Base-by-base conservation (phyloP, 2,113 vertebrate genomes). In the Lutjanus erythropterus region DNA sequence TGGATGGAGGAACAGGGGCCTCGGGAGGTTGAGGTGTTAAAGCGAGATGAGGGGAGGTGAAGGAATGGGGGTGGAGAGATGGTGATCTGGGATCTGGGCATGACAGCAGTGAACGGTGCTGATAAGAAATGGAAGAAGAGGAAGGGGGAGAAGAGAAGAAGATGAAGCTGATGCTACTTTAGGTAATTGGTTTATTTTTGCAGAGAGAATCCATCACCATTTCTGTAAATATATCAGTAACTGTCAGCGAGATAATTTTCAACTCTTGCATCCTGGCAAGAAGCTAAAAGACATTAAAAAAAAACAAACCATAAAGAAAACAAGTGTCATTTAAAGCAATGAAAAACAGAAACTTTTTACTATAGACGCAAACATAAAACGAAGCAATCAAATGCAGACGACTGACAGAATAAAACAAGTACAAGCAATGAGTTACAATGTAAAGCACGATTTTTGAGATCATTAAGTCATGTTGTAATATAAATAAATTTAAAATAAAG, bases 151-250 rank as follows among this genome's bases (percentile, higher is more conserved):
- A 58, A 50, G 79, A 67, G 69, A 50, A 62, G 69, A 74, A 64
- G 81, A 83, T 80, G 46, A 86, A 86, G 80, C 80, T 67, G 83
- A 73, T 78, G 80, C 74, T 83, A 81, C 85, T 89, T 87, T 68
- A 84, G 47, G 78, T 85, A 88, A 88, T 81, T 88, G 88, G 78
- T 83, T 93, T 90, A 83, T 91, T 89, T 86, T 80, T 56, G 70
- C 58, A 52, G 55, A 58, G 64, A 88, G 71, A 81, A 90, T 88
- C 78, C 75, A 74, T 88, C 87, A 81, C 52, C 46, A 70, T 87
- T 81, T 78, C 66, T 64, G 61, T 75, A 83, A 83, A 84, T 80
- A 79, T 75, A 88, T 71, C 85, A 76, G 52, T 35, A 66, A 64
- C 58, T 78, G 80, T 67, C 83, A 78, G 69, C 16, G 1, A 42